phyloP scores from a whole-genome alignment of 2,113 vertebrate species.

The Crocuta crocuta region DNA sequence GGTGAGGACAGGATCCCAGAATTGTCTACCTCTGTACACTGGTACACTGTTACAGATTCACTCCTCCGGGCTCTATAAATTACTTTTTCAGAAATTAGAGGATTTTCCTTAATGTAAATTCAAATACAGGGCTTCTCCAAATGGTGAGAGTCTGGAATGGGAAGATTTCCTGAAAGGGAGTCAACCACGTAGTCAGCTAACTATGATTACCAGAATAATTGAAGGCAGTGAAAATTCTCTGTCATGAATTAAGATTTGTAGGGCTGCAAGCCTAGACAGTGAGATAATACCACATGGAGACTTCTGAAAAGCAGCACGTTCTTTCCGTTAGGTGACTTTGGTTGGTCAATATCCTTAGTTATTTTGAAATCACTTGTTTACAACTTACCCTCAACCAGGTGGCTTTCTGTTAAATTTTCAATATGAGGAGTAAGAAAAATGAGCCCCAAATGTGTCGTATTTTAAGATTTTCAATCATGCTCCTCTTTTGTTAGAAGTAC shows the following conservation, averaged over 20 bases:
- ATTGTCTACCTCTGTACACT: neutral
- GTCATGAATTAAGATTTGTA: neutral
- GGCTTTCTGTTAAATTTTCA: slow-evolving; percentile 33
- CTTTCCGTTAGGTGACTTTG: slow-evolving; percentile 7
- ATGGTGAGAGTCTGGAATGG: neutral
- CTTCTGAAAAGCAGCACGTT: slow-evolving; percentile 27
- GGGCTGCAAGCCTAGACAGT: neutral
- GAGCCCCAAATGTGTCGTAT: neutral
- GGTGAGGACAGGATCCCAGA: neutral
- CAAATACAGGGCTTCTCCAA: neutral
- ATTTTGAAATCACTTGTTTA: slow-evolving; percentile 54
- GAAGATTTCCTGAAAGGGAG: neutral
- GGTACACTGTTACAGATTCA: neutral
- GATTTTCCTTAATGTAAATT: slow-evolving; percentile 16
- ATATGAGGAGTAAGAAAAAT: slow-evolving; percentile 30
- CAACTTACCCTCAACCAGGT: slow-evolving; percentile 22
- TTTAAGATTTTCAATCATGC: neutral
- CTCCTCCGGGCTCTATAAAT: neutral
- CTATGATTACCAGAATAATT: neutral
- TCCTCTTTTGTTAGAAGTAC: neutral
- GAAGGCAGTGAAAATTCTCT: neutral
- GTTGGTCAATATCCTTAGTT: neutral
- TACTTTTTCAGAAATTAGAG: neutral
- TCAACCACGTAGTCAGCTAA: neutral
- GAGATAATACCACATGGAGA: neutral